Percentiles rank a stretch among this genome's conserved stretches.
Conservation (phyloP, 2,888 invertebrate genomes). For the Tetranychus piercei region DNA sequence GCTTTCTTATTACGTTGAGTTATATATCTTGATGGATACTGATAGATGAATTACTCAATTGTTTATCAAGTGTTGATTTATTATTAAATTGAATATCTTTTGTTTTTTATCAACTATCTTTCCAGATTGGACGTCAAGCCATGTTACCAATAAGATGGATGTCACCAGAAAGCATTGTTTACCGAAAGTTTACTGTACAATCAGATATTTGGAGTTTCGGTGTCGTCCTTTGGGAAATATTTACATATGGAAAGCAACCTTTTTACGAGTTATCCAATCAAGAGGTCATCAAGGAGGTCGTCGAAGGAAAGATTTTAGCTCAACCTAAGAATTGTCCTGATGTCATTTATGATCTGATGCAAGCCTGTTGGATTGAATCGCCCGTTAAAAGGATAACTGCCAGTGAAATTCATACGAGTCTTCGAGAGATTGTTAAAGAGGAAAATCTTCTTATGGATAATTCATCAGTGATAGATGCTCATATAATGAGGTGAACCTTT, state of each 20-base stretch:
- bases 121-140: slow-evolving; percentile 33
- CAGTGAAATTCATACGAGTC: not conserved
- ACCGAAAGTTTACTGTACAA: slow-evolving; percentile 35
- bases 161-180: slow-evolving; percentile 35
- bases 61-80: not conserved
- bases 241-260: slow-evolving; percentile 35
- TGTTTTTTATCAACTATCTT: not conserved
- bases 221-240: slow-evolving; percentile 36
- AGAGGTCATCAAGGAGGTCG: slow-evolving; percentile 31
- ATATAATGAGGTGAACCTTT: not conserved
- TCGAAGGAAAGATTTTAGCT: slow-evolving; percentile 23
- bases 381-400: slow-evolving; percentile 24
- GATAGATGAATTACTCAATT: no score
- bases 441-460: not conserved
- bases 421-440: slow-evolving; percentile 5
- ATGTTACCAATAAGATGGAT: slow-evolving; percentile 37
- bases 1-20: no score
- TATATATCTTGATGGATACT: no score
- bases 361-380: slow-evolving; percentile 26
- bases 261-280: slow-evolving; percentile 36
- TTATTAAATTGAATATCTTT: not conserved
- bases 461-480: not conserved
- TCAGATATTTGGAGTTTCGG: slow-evolving; percentile 37
- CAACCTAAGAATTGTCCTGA: slow-evolving; percentile 25
- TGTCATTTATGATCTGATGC: slow-evolving; percentile 26